A percentile compares a stretch with the other conserved stretches of the same genome.
Conservation (phyloP, 2,797 vertebrate species). For the Pagetopsis macropterus region DNA sequence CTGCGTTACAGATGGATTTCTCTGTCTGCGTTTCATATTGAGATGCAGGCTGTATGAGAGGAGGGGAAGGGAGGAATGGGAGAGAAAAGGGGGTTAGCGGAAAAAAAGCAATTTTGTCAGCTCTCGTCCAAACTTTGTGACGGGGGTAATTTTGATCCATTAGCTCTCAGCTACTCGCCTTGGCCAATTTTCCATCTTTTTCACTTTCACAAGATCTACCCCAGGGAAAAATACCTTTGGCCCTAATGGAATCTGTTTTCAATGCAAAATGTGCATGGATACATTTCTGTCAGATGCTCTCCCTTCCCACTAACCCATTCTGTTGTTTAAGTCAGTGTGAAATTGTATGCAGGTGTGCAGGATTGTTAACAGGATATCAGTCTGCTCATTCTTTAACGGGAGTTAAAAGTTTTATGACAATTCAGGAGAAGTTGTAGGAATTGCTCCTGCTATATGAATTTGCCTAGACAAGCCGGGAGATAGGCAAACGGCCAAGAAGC, state of each 20-base stretch:
- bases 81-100: conserved; percentile 52
- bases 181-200: conserved; percentile 81
- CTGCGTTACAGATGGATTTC: conserved; percentile 86
- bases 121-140: conserved; percentile 86
- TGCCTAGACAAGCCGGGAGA: conserved; percentile 44
- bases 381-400: conserved; percentile 50
- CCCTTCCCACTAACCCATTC: conserved; percentile 53
- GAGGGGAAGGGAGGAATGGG: conserved; percentile 40
- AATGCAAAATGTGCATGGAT: conserved; percentile 71
- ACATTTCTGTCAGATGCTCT: conserved; percentile 65
- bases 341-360: conserved; percentile 69
- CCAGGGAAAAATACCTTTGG: conserved; percentile 71
- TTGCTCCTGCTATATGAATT: conserved; percentile 30
- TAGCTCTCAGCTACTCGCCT: conserved; percentile 82
- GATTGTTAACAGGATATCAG: conserved; percentile 66
- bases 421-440: conserved; percentile 56
- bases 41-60: conserved; percentile 68
- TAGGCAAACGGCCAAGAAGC: conserved; percentile 60
- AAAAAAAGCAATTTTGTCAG: conserved; percentile 83
- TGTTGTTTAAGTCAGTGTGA: conserved; percentile 74
- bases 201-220: conserved; percentile 77
- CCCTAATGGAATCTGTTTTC: conserved; percentile 80
- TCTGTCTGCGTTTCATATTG: conserved; percentile 85
- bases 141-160: conserved; percentile 87
- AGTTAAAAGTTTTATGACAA: conserved; percentile 64